These are phyloP conservation scores for Lepidochrysops patricia DNA, from an alignment of 2,888 invertebrate genomes.

Conservation along the genomic window DNA sequence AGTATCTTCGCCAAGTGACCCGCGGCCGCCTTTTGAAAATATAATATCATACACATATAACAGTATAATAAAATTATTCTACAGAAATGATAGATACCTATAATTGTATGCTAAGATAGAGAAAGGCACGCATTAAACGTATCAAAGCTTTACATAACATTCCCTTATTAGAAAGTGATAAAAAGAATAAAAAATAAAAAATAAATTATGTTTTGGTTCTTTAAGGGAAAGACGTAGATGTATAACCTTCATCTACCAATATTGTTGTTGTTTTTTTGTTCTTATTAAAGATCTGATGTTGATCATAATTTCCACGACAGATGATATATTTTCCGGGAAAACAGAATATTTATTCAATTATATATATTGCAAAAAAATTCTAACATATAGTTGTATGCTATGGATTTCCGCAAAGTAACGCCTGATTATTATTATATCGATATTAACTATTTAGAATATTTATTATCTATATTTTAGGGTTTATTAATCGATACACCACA, in stretches of 20 bases:
- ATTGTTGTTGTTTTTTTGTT: not conserved
- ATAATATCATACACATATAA: not conserved
- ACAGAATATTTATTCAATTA: no score
- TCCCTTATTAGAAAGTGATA: not conserved
- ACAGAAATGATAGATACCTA: constrained; percentile 6
- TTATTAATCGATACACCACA: no score
- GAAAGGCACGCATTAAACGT: constrained; percentile 24
- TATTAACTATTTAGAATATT: no score
- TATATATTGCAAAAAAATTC: no score
- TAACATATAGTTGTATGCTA: no score
- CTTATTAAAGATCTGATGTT: not conserved
- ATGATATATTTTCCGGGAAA: not conserved
- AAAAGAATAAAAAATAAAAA: not conserved
- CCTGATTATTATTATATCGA: no score
- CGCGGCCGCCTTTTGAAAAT: no score
- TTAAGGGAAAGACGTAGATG: not conserved
- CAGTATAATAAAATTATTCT: not conserved
- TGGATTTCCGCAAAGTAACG: no score
- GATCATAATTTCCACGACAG: not conserved
- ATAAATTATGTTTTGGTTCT: no score
- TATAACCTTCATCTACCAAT: not conserved
- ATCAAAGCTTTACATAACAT: constrained; percentile 18
- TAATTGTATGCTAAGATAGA: constrained; percentile 13
- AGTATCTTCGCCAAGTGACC: no score
- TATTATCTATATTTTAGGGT: no score